Conservation (phyloP, 2,113 vertebrate species). For the Manacus vitellinus region DNA sequence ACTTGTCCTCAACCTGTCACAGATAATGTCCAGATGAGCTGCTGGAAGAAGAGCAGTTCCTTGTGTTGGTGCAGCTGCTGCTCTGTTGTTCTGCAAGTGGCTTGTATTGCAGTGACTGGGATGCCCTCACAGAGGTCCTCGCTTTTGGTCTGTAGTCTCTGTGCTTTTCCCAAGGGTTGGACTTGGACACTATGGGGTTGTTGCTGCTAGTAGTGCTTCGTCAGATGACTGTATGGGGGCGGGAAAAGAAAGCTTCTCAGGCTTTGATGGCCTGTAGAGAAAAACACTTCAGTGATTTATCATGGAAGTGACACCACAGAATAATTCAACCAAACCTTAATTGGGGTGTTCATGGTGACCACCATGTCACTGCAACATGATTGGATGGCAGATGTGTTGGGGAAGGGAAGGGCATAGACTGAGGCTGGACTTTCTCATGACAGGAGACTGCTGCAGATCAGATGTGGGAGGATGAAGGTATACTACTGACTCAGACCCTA, state of each 20-base stretch:
- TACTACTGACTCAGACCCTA: background rate
- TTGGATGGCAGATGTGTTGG: background rate
- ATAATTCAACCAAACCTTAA: background rate
- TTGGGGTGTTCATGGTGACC: background rate
- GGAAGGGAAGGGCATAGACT: background rate
- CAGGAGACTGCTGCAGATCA: background rate
- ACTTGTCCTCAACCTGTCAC: background rate
- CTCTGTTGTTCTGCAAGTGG: background rate
- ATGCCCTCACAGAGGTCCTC: rapidly evolving
- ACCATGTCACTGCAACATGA: background rate
- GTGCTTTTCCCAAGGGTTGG: background rate
- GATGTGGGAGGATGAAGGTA: background rate
- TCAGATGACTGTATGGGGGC: background rate
- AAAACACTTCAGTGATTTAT: background rate
- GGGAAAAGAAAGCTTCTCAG: background rate
- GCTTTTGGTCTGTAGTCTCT: background rate
- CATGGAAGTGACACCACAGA: background rate
- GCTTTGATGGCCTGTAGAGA: background rate
- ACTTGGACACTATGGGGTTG: background rate
- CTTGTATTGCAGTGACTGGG: background rate
- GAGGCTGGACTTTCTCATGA: background rate
- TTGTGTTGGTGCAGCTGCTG: background rate
- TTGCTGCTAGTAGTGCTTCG: background rate
- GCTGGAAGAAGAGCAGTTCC: background rate
- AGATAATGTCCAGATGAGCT: background rate